A percentile compares a stretch with the other conserved stretches of the same genome.
These are phyloP conservation scores for Potorous gilbertii DNA, from an alignment of 2,797 vertebrate species.

Conservation along the genomic window DNA sequence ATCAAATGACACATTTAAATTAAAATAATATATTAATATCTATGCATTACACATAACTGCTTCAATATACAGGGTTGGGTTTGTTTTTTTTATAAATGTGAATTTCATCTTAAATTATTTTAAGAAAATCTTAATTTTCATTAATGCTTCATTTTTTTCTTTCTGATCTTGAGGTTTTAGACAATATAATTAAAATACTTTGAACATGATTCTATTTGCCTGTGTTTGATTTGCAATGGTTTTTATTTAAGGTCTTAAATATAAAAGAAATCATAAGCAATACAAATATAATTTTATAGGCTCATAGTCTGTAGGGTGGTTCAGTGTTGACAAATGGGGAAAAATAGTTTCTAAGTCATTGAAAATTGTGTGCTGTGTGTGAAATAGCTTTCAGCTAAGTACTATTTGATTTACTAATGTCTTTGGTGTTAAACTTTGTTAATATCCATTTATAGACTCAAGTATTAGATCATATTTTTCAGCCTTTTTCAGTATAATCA, in stretches of 20 bases:
- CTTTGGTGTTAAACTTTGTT: neutral
- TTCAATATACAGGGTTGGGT: neutral
- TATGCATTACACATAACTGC: neutral
- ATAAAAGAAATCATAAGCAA: neutral
- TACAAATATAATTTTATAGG: neutral
- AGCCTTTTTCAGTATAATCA: neutral
- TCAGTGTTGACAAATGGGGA: neutral
- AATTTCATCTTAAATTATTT: neutral
- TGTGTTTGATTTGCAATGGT: neutral
- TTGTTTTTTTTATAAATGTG: neutral
- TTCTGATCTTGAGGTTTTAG: neutral
- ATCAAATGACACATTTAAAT: neutral
- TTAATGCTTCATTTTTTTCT: neutral
- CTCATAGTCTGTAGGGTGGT: neutral
- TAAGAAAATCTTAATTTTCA: neutral
- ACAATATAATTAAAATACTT: neutral
- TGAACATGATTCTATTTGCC: neutral
- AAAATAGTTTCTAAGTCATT: neutral
- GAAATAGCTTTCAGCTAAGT: neutral
- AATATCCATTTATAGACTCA: conserved; percentile 9
- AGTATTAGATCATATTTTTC: neutral
- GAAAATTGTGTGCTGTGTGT: neutral
- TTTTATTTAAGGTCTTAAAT: neutral
- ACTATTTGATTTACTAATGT: conserved; percentile 1
- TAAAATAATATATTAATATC: neutral